Percentiles rank a stretch among this genome's conserved stretches.
phyloP scores from a whole-genome alignment of 2,888 invertebrate species.

The Luperina nickerlii region DNA sequence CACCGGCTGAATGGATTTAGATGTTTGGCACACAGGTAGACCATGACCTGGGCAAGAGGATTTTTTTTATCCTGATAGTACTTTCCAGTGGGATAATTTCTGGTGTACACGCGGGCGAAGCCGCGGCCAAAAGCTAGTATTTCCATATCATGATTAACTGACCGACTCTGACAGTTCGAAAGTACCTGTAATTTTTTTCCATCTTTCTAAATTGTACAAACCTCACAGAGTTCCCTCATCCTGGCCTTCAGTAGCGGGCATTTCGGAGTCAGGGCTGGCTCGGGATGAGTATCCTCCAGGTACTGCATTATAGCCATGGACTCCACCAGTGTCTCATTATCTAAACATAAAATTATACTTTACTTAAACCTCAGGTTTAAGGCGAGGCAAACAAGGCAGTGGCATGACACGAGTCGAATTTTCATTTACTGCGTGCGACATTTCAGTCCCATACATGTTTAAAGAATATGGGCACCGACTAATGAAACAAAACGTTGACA shows the following conservation, averaged over 20 bases:
- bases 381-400: neutral
- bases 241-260: slow-evolving; percentile 89
- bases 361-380: neutral
- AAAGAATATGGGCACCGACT: neutral
- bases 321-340: slow-evolving; percentile 82
- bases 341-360: slow-evolving; percentile 63
- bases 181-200: too few relatives aligned
- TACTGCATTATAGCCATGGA: slow-evolving; percentile 92
- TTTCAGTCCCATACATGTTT: neutral
- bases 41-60: too few relatives aligned
- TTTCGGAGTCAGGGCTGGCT: slow-evolving; percentile 88
- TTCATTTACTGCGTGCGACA: neutral
- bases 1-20: neutral
- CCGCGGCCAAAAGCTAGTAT: too few relatives aligned
- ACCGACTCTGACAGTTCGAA: neutral
- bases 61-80: neutral
- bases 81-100: neutral
- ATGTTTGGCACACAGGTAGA: neutral
- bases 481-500: neutral
- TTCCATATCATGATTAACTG: too few relatives aligned
- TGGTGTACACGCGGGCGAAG: neutral
- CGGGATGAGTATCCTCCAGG: slow-evolving; percentile 91
- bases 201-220: slow-evolving; percentile 65
- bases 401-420: neutral
- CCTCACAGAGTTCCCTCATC: slow-evolving; percentile 88